Conservation (phyloP, 2,888 invertebrate species). For the Buathra laborator region DNA sequence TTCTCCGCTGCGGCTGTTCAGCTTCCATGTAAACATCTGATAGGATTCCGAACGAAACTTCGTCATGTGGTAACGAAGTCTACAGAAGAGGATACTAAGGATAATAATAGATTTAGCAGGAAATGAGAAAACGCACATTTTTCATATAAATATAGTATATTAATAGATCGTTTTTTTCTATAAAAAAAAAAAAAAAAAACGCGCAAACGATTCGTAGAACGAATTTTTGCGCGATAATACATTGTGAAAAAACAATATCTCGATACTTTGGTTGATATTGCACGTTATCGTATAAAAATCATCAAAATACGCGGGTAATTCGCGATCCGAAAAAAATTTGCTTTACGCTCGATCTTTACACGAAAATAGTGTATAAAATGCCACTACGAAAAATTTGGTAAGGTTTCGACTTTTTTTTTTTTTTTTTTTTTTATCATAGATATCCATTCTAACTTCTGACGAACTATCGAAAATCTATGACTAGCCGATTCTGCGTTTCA, state of each 20-base stretch:
- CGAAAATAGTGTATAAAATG: neutral
- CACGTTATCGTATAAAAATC: slow-evolving; percentile 45
- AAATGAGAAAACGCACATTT: neutral
- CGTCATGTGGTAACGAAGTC: neutral
- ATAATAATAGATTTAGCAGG: neutral
- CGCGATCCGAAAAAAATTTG: neutral
- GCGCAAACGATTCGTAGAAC: neutral
- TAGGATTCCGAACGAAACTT: neutral
- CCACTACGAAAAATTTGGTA: too few species aligned
- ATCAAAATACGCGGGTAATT: slow-evolving; percentile 19
- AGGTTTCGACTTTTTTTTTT: too few species aligned
- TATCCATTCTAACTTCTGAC: neutral
- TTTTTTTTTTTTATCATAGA: neutral
- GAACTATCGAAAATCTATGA: neutral
- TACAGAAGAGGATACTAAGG: neutral
- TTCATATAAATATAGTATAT: slow-evolving; percentile 49
- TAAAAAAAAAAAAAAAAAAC: slow-evolving; percentile 33
- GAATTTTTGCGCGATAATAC: slow-evolving; percentile 6
- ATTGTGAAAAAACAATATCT: slow-evolving; percentile 9
- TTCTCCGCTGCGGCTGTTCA: neutral
- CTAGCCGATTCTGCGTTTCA: neutral
- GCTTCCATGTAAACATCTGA: neutral
- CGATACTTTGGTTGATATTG: slow-evolving; percentile 38
- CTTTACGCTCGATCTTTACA: neutral
- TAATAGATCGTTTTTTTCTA: slow-evolving; percentile 25